phyloP scores from a whole-genome alignment of 2,888 invertebrate genomes.

The Tuberolachnus salignus region DNA sequence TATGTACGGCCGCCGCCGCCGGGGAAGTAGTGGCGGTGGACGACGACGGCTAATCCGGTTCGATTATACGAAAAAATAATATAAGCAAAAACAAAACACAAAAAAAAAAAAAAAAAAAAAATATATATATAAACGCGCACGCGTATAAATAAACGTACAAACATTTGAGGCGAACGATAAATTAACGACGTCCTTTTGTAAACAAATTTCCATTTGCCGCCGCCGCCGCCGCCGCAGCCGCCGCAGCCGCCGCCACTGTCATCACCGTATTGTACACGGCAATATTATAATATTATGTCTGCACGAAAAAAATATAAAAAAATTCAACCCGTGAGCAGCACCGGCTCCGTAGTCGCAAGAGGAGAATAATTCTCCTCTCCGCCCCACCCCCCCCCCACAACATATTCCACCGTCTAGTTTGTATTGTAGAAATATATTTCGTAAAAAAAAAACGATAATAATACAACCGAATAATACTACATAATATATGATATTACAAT shows the following conservation, averaged over 20 bases:
- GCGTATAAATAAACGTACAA: conserved; percentile 11
- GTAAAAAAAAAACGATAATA: too few species aligned
- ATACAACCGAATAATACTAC: too few species aligned
- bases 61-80: conserved; percentile 49
- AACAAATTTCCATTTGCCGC: conserved; percentile 50
- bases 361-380: too few species aligned
- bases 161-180: conserved; percentile 50
- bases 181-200: conserved; percentile 52
- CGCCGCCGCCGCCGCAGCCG: conserved; percentile 1
- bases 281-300: background rate
- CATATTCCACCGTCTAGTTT: too few species aligned
- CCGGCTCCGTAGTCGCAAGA: too few species aligned
- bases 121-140: background rate
- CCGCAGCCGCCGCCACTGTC: conserved; percentile 16
- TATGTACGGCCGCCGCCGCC: conserved; percentile 29
- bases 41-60: conserved; percentile 49
- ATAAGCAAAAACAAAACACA: conserved; percentile 5
- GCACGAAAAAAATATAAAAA: background rate
- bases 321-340: too few species aligned
- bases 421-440: too few species aligned
- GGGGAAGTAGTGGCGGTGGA: conserved; percentile 41
- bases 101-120: background rate
- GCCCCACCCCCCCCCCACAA: too few species aligned
- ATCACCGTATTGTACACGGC: background rate
- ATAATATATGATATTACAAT: too few species aligned